These are phyloP conservation scores for Nephrotoma flavescens DNA, from an alignment of 2,888 invertebrate genomes.

Conservation along the genomic window DNA sequence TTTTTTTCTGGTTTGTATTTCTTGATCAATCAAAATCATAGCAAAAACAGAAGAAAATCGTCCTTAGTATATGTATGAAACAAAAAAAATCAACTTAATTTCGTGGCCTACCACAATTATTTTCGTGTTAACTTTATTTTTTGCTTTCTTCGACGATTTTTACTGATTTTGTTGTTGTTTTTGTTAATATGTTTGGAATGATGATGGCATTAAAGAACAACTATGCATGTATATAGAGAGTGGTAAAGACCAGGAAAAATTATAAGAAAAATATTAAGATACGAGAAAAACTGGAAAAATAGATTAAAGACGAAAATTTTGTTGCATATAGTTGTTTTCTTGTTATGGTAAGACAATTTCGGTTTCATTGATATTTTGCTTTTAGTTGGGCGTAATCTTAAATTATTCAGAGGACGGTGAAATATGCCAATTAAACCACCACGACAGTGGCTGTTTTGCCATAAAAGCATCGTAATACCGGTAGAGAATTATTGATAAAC, in stretches of 20 bases:
- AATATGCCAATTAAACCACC: too few species aligned
- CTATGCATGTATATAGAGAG: not conserved
- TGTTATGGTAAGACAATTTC: too few species aligned
- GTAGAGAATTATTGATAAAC: too few species aligned
- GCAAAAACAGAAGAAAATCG: not conserved
- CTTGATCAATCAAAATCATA: not conserved
- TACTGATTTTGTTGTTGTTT: not conserved
- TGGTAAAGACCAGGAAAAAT: not conserved
- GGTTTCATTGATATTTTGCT: too few species aligned
- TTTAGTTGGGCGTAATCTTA: too few species aligned
- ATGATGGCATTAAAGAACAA: not conserved
- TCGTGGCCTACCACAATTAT: slow-evolving; percentile 6
- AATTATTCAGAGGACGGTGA: too few species aligned
- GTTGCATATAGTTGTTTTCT: not conserved
- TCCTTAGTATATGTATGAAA: not conserved
- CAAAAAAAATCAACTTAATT: not conserved
- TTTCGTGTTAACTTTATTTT: not conserved
- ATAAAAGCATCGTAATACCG: too few species aligned
- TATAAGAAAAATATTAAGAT: not conserved
- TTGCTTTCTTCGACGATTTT: not conserved
- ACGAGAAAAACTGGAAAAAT: not conserved
- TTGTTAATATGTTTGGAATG: not conserved
- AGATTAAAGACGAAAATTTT: not conserved
- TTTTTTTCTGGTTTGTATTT: not conserved
- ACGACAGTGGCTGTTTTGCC: too few species aligned